Conservation (phyloP, 2,888 invertebrate genomes). For the Chaitophorus viminalis region DNA sequence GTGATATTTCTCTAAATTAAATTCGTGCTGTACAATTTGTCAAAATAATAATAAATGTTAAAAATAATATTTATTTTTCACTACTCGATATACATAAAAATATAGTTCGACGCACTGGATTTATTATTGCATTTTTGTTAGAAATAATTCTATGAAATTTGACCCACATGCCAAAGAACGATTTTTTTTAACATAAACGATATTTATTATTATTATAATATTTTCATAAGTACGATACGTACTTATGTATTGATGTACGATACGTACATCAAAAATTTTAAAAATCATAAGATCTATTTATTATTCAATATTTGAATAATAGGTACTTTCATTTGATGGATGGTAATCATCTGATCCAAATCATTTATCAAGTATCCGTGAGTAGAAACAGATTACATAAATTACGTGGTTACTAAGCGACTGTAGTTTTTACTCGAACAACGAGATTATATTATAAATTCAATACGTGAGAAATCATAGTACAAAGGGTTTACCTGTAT, state of each 20-base stretch:
- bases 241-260: too few species aligned
- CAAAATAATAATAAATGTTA: too few species aligned
- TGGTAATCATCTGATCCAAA: not conserved
- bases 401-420: not conserved
- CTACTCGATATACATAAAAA: too few species aligned
- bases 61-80: too few species aligned
- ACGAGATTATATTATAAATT: slow-evolving; percentile 3
- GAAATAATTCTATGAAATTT: not conserved
- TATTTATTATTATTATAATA: too few species aligned
- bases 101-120: too few species aligned
- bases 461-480: not conserved
- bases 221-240: too few species aligned
- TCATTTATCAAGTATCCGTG: not conserved
- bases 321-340: slow-evolving; percentile 8
- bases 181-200: too few species aligned
- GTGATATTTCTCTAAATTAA: not conserved
- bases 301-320: slow-evolving; percentile 12
- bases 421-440: not conserved
- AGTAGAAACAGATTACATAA: not conserved
- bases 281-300: not conserved
- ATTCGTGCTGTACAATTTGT: not conserved
- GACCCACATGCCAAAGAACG: too few species aligned
- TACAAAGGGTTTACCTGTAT: not conserved
- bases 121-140: not conserved
- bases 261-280: not conserved